Conservation (phyloP, 2,113 vertebrate genomes). For the Mesitornis unicolor region DNA sequence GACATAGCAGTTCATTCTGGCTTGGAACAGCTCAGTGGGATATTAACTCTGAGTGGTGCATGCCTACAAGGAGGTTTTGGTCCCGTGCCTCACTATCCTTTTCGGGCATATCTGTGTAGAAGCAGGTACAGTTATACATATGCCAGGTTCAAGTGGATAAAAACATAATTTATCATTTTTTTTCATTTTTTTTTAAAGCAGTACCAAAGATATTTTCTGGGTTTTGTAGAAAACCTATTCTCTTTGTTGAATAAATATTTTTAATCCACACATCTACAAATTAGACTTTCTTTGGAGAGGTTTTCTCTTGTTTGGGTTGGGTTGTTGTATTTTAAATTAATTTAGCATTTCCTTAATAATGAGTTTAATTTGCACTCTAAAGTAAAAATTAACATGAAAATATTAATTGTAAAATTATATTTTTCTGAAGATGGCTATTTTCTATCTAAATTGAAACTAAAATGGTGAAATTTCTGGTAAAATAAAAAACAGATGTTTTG, state of each 20-base stretch:
- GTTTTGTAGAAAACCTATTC: background rate
- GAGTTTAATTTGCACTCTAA: background rate
- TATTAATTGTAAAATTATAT: background rate
- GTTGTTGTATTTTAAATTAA: background rate
- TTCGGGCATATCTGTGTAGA: rapidly evolving
- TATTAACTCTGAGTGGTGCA: background rate
- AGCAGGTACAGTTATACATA: background rate
- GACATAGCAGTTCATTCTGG: background rate
- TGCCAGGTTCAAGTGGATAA: background rate
- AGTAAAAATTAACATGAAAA: background rate
- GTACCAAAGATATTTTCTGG: background rate
- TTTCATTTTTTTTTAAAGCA: background rate
- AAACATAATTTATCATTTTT: background rate
- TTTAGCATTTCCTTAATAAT: background rate
- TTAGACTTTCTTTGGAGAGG: background rate
- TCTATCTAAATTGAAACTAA: background rate
- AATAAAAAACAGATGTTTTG: background rate
- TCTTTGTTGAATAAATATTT: background rate
- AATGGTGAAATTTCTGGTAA: background rate
- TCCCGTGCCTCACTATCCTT: background rate
- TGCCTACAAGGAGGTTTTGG: background rate
- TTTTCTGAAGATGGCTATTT: background rate
- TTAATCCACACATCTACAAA: background rate
- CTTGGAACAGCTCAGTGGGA: background rate
- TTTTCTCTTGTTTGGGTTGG: too few relatives aligned